Evolutionary conservation across 35 echinoderm and acorn worm species (phyloP), one percentile per base, ranked within the genome.

Genomic region (Strongylocentrotus purpuratus): DNA sequence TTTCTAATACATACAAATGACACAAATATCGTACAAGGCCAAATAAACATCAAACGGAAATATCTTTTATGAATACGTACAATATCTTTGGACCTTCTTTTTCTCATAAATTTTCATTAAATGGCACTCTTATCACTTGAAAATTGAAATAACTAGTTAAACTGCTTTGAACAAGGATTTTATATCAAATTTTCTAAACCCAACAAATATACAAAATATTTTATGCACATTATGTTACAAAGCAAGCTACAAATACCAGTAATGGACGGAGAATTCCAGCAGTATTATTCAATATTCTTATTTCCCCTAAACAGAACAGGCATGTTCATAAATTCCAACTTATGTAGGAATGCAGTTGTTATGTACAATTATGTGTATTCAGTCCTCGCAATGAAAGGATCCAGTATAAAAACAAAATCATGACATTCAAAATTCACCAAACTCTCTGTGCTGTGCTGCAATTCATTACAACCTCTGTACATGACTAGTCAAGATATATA

Each of bases 191-290:
- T 78, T 78, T 55, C 10, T 22, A 28, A 78, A 78, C 65, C 65
- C 65, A 78, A 71, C 61, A 28, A 71, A 78, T 78, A 78, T 78
- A 78, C 65, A 78, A 78, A 78, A 28, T 78, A 28, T 78, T 78
- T 55, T 28, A 78, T 28, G 65, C 28, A 28, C 6, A n/a, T 78
- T 78, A 78, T 78, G 20, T 78, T 78, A 78, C 65, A 78, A 78
- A 78, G 65, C 65, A 28, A 78, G 65, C 65, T 78, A n/a, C 5
- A 78, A 28, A 78, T 15, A 28, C 65, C 65, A 78, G 65, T 78
- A 78, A 78, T 78, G 65, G 65, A 78, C 65, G 65, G 65, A 78
- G 20, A 78, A 78, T 78, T 78, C 65, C 65, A 78, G 65, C 65
- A 78, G 20, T 78, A 78, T 78, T 78, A 78, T 78, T 78, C 65